phyloP scores from a whole-genome alignment of 2,888 invertebrate species.

The Ceramica pisi region DNA sequence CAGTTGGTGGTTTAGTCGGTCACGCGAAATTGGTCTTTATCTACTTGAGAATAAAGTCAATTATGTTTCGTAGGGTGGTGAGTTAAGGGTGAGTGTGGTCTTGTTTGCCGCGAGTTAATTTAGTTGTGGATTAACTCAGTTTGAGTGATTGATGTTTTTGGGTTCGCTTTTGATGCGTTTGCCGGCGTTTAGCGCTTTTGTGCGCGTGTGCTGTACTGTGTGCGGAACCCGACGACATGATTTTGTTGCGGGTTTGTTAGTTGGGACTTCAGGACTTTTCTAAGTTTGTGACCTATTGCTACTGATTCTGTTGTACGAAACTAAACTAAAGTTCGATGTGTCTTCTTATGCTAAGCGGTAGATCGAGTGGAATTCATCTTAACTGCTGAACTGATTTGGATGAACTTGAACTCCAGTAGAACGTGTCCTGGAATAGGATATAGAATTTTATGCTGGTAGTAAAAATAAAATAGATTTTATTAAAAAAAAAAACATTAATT shows the following conservation, averaged over 20 bases:
- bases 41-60: conserved; percentile 66
- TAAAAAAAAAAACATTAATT: too few relatives aligned
- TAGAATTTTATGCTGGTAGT: too few relatives aligned
- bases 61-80: conserved; percentile 64
- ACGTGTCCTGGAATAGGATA: too few relatives aligned
- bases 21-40: conserved; percentile 68
- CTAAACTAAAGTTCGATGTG: not conserved
- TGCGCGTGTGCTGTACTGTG: conserved; percentile 32
- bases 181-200: conserved; percentile 73
- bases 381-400: too few relatives aligned
- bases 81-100: conserved; percentile 79
- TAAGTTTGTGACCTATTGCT: conserved; percentile 13
- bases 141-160: conserved; percentile 89
- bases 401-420: too few relatives aligned
- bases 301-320: not conserved
- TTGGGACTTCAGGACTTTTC: conserved; percentile 17
- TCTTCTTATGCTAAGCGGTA: not conserved
- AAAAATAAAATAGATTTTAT: too few relatives aligned
- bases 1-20: conserved; percentile 32
- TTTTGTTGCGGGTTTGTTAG: conserved; percentile 31
- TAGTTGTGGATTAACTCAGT: conserved; percentile 89
- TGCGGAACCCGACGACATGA: conserved; percentile 45
- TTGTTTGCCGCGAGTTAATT: conserved; percentile 87
- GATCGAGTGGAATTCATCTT: too few relatives aligned
- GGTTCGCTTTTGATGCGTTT: conserved; percentile 77